These are phyloP conservation scores for Neomonachus schauinslandi DNA, from an alignment of 2,113 vertebrate genomes.

Conservation along the genomic window DNA sequence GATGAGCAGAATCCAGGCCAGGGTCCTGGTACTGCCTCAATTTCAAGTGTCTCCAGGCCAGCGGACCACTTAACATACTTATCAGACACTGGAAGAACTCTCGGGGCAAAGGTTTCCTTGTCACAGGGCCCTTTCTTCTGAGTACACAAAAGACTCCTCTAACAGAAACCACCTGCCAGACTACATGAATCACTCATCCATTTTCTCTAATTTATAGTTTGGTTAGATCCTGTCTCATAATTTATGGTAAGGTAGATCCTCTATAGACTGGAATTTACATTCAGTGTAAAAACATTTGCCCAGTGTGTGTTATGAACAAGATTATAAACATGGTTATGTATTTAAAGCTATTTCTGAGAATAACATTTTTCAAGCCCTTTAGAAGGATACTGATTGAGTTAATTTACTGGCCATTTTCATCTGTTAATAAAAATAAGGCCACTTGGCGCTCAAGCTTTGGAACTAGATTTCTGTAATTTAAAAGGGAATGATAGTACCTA, in stretches of 20 bases:
- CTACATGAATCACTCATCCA: neutral
- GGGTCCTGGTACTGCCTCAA: neutral
- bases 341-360: conserved; percentile 33
- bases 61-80: neutral
- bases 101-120: neutral
- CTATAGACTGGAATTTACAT: neutral
- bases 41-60: neutral
- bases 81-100: neutral
- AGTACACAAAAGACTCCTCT: neutral
- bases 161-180: neutral
- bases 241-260: neutral
- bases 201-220: conserved; percentile 3
- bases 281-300: neutral
- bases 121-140: neutral
- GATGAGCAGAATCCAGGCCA: neutral
- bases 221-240: neutral
- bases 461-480: neutral
- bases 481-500: neutral
- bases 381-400: neutral
- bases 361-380: neutral
- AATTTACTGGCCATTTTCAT: neutral
- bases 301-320: neutral
- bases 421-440: neutral
- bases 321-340: neutral
- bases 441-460: neutral